Evolutionary conservation across 1,140 invertebrate species (phyloP), one percentile per base, ranked within the genome.

Genomic region (Tetranychus urticae): DNA sequence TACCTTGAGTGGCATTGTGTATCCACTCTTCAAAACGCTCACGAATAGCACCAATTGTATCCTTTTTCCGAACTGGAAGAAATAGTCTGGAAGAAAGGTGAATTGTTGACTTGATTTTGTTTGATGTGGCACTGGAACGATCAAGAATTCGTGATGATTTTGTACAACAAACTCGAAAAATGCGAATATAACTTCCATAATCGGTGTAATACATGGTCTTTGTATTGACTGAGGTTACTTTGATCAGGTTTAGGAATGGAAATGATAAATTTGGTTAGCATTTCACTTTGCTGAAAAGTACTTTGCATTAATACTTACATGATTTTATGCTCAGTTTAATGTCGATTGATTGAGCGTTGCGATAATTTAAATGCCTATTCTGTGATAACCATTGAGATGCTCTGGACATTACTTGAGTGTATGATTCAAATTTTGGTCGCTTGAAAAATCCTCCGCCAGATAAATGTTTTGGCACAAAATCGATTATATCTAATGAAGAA

Each of bases 331-430:
- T 42, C 63, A 67, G 54, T 64, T 69, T 69, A 0, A 66, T 65
- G 60, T 65, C 63, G 1, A 69, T 48, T 23, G 66, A 63, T 57
- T 68, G 67, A 12, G 62, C 62, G 56, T 69, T 68, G 33, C 62
- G 57, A 48, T 67, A 62, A 58, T 62, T 56, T 31, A 68, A n/a
- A 13, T 57, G 47, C 4, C 39, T 31, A 57, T 68, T 65, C 10
- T 63, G 46, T n/a, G 60, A 13, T 35, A 65, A 64, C 67, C 66
- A 68, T 33, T 50, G 12, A 10, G 65, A 66, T 4, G 65, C 66
- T 58, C 62, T 54, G 6, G 62, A 46, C 6, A 68, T 62, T 6
- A 69, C 63, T 42, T 62, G 59, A 45, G 59, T 63, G 62, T 66
- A 68, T 33, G 63, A 46, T 47, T 69, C 68, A 55, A 65, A 69